These are phyloP conservation scores for Dryomyza anilis DNA, from an alignment of 2,888 invertebrate genomes.

Conservation along the genomic window DNA sequence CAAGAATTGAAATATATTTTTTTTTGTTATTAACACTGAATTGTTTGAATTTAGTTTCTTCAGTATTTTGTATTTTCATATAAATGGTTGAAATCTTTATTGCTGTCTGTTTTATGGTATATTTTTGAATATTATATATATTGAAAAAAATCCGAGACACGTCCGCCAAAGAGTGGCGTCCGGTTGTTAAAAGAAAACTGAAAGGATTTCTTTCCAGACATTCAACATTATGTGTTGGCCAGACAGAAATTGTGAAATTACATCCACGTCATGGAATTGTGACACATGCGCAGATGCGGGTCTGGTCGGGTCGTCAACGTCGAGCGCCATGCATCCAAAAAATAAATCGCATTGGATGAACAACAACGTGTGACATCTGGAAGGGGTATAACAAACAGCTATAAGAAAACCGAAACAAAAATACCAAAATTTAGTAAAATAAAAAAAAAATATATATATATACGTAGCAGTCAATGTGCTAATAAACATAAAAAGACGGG, in stretches of 20 bases:
- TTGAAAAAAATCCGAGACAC: slow-evolving; percentile 37
- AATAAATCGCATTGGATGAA: too few species aligned
- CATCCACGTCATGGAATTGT: neutral
- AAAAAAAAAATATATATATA: too few species aligned
- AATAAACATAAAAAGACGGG: too few species aligned
- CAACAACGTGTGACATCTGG: too few species aligned
- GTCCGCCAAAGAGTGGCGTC: slow-evolving; percentile 53
- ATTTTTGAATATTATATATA: neutral
- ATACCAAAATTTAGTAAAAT: too few species aligned
- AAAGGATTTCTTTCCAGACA: slow-evolving; percentile 19
- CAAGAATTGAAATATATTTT: too few species aligned
- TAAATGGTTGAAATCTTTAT: neutral
- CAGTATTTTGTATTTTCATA: neutral
- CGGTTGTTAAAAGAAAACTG: slow-evolving; percentile 50
- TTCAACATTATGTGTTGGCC: slow-evolving; percentile 23
- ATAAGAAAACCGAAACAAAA: too few species aligned
- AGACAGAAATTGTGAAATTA: slow-evolving; percentile 32
- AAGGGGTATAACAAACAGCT: too few species aligned
- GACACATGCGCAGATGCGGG: neutral
- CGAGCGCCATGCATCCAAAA: neutral
- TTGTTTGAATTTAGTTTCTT: neutral
- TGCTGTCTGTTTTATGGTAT: neutral
- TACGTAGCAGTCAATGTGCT: too few species aligned
- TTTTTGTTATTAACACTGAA: too few species aligned
- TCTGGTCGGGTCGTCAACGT: neutral